A percentile compares a stretch with the other conserved stretches of the same genome.
These are phyloP conservation scores for Trichosurus vulpecula DNA, from an alignment of 2,797 vertebrate genomes.

Conservation along the genomic window DNA sequence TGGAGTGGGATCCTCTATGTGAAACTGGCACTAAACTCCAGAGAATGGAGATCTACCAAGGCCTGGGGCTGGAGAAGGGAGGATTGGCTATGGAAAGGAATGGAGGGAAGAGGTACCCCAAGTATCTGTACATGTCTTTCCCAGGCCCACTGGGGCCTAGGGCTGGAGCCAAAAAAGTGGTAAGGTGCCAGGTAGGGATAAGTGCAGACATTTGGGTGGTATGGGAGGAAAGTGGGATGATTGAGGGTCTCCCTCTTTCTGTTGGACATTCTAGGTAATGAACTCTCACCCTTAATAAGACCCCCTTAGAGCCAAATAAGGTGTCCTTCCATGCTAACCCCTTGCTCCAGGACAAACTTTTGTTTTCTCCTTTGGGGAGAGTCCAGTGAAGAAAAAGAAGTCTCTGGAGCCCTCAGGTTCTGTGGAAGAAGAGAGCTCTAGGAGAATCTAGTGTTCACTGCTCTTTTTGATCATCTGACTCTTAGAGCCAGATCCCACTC, in stretches of 20 bases:
- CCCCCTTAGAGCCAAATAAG: background rate
- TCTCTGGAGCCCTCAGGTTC: background rate
- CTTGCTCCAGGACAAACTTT: background rate
- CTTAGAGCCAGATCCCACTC: background rate
- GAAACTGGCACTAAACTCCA: background rate
- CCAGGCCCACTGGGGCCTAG: background rate
- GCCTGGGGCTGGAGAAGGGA: background rate
- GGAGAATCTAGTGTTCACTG: background rate
- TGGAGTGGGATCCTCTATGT: background rate
- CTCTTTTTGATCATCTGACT: background rate
- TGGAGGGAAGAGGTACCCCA: background rate
- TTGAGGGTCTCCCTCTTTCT: background rate
- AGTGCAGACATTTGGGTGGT: background rate
- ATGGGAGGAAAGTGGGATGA: background rate
- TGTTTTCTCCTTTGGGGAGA: background rate
- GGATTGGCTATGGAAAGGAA: background rate
- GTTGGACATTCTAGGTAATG: background rate
- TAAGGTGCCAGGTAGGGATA: background rate
- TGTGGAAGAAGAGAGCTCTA: constrained; percentile 4
- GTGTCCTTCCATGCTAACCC: background rate
- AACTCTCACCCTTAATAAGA: background rate
- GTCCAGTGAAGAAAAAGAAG: background rate
- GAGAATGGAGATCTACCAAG: background rate
- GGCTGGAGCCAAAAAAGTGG: background rate
- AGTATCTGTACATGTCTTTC: background rate